Base-by-base conservation (phyloP, 2,888 invertebrate species). In the Iphiclides podalirius region DNA sequence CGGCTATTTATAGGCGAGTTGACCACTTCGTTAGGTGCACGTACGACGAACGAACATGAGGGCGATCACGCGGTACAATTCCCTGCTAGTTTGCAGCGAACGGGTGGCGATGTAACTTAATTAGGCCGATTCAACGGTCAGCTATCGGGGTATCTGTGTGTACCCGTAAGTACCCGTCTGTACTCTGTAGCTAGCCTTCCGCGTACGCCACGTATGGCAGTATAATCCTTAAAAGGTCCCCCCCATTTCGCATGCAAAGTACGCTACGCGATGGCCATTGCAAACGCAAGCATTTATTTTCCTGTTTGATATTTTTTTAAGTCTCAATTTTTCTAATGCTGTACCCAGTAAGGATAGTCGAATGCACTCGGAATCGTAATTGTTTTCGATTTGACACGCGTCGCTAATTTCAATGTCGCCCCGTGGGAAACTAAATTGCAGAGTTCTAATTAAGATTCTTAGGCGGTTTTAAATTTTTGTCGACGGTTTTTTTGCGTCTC, bases 71-170 rank as follows among this genome's bases (percentile, higher is more conserved):
- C n/a, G n/a, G n/a, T n/a, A n/a, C n/a, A n/a, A n/a, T 36, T 53
- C 45, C 47, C 40, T 64, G 59, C 62, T 20, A 20, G 20, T 3
- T 20, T 4, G 20, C 20, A 20, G 65, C 63, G 62, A 67, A 66
- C 62, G 57, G 53, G 60, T 64, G 61, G 61, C n/a, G n/a, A n/a
- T n/a, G n/a, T n/a, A n/a, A n/a, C 57, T 72, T 81, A 83, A 84
- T 86, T 85, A 82, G n/a, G n/a, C n/a, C n/a, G n/a, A n/a, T n/a
- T n/a, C n/a, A n/a, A n/a, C n/a, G n/a, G 65, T 77, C 72, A 68
- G 72, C 61, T 61, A 60, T 59, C 73, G 75, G 72, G 76, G 28
- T 9, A 9, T 28, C n/a, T 9, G 28, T 8, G 4, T 6, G 7
- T 28, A 28, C n/a, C n/a, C 28, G 28, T 28, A 28, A 3, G 28